phyloP scores from a whole-genome alignment of 1,140 invertebrate genomes.

The Pinna nobilis region DNA sequence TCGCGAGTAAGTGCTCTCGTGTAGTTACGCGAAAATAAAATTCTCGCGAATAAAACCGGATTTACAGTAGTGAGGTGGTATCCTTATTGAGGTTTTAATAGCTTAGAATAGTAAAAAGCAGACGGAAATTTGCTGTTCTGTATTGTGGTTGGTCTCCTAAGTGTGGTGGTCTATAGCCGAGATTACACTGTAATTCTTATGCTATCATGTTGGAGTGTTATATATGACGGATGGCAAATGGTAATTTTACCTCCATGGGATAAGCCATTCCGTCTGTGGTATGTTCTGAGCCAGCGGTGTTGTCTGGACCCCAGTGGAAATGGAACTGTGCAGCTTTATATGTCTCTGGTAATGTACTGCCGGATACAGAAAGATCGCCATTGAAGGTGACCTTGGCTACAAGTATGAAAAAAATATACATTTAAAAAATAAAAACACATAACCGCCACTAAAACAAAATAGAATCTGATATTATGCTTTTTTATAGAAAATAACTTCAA shows the following conservation, averaged over 20 bases:
- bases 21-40: too few relatives aligned
- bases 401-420: conserved; percentile 1
- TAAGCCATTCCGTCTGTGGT: conserved; percentile 43
- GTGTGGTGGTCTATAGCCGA: too few relatives aligned
- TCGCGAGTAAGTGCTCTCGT: too few relatives aligned
- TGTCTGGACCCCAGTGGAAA: conserved; percentile 65
- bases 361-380: conserved; percentile 19
- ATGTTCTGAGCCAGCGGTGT: conserved; percentile 63
- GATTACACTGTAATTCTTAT: too few relatives aligned
- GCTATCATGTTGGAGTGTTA: too few relatives aligned
- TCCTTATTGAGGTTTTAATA: too few relatives aligned
- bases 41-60: too few relatives aligned
- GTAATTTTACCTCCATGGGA: conserved; percentile 67
- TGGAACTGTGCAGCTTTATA: conserved; percentile 61
- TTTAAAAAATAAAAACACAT: background rate
- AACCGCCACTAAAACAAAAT: background rate
- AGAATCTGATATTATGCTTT: background rate
- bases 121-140: too few relatives aligned
- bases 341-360: conserved; percentile 27
- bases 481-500: background rate
- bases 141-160: too few relatives aligned
- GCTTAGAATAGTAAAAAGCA: too few relatives aligned
- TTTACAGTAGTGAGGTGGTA: too few relatives aligned
- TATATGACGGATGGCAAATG: too few relatives aligned
- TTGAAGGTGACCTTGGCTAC: conserved; percentile 34